Percentiles rank a stretch among this genome's conserved stretches.
Conservation (phyloP, 2,113 vertebrate species). For the Microtus ochrogaster region DNA sequence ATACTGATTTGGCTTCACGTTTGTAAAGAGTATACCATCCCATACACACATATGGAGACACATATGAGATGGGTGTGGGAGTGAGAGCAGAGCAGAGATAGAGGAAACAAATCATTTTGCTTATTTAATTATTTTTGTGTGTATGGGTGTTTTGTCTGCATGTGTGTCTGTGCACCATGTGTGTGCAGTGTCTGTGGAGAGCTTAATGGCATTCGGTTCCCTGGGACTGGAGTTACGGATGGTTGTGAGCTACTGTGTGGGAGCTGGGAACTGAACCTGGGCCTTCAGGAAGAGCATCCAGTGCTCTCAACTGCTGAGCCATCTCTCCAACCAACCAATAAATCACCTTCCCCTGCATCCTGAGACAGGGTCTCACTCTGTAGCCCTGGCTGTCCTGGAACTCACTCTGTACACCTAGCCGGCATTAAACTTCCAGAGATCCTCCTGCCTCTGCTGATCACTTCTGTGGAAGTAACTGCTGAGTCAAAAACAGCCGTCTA, state of each 20-base stretch:
- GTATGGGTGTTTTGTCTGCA: not conserved
- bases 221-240: not conserved
- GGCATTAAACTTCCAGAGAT: not conserved
- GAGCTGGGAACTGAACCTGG: not conserved
- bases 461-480: not conserved
- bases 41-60: not conserved
- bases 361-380: not conserved
- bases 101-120: not conserved
- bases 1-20: not conserved
- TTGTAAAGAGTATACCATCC: not conserved
- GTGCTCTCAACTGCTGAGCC: not conserved
- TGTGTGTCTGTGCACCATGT: not conserved
- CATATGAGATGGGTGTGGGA: rapidly evolving
- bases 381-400: not conserved
- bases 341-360: not conserved
- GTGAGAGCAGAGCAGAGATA: not conserved
- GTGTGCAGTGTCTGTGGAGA: not conserved
- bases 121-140: not conserved
- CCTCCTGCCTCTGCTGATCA: not conserved
- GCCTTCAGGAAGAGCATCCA: not conserved
- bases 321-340: not conserved
- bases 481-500: not conserved
- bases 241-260: not conserved
- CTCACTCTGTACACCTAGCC: not conserved
- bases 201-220: not conserved